Evolutionary conservation across 30 jellyfish, hydroid and myxozoan species (phyloP).

Genomic region (Chrysaora quinquecirrha): DNA sequence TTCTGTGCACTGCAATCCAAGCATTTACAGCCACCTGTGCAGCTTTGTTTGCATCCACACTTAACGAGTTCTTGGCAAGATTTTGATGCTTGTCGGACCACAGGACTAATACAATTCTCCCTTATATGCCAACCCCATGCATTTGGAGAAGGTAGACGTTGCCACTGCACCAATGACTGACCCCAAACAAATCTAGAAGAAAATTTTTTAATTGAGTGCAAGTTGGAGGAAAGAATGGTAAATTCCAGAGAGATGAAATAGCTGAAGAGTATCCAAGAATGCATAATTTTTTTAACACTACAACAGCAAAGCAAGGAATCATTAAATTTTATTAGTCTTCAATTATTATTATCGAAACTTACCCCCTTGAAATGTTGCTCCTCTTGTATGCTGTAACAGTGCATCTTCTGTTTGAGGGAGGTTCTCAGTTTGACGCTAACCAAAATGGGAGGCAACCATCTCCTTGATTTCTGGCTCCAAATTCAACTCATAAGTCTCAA

Average conservation of each 20-base stretch:
- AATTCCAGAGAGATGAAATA: too few relatives aligned
- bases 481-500: constrained; percentile 4
- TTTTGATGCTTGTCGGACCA: constrained; percentile 10
- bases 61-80: constrained; percentile 10
- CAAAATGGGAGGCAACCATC: constrained; percentile 25
- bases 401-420: constrained; percentile 45
- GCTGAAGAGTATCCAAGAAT: too few relatives aligned
- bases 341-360: too few relatives aligned
- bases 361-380: constrained; percentile 27
- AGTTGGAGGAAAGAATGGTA: too few relatives aligned
- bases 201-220: not conserved
- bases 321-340: too few relatives aligned
- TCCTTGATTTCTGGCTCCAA: constrained; percentile 21
- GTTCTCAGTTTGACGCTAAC: not conserved
- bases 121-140: constrained; percentile 19
- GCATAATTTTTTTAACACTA: too few relatives aligned
- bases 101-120: constrained; percentile 5
- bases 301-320: too few relatives aligned
- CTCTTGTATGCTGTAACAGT: constrained; percentile 15
- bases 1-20: constrained; percentile 16
- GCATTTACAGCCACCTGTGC: constrained; percentile 16
- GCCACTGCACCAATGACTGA: not conserved
- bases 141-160: constrained; percentile 8
- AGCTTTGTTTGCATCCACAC: constrained; percentile 14
- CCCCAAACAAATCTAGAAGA: constrained; percentile 25